A percentile compares a stretch with the other conserved stretches of the same genome.
Conservation (phyloP, 2,113 vertebrate genomes). For the Paramisgurnus dabryanus region DNA sequence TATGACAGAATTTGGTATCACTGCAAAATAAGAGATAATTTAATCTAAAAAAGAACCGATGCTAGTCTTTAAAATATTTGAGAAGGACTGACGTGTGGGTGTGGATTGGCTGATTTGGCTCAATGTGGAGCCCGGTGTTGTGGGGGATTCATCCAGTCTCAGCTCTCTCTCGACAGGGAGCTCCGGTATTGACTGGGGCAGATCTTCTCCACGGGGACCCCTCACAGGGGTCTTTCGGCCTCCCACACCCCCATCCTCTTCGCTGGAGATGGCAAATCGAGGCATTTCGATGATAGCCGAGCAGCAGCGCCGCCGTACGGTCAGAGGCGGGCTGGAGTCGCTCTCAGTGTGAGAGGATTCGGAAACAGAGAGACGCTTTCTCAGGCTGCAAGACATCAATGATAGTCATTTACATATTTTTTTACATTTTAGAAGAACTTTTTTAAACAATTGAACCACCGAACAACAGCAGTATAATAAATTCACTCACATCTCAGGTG, state of each 20-base stretch:
- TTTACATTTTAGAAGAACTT: too few species aligned
- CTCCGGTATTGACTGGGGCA: constrained; percentile 79
- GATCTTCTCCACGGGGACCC: constrained; percentile 75
- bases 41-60: too few species aligned
- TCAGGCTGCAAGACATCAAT: constrained; percentile 73
- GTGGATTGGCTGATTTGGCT: constrained; percentile 70
- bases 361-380: constrained; percentile 91
- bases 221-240: constrained; percentile 64
- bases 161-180: constrained; percentile 82
- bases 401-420: too few species aligned
- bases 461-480: too few species aligned
- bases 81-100: constrained; percentile 70
- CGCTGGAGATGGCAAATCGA: constrained; percentile 84
- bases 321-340: constrained; percentile 93
- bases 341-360: constrained; percentile 98
- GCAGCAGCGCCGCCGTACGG: constrained; percentile 86
- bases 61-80: neutral
- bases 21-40: too few species aligned
- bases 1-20: neutral
- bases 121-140: constrained; percentile 68
- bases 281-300: constrained; percentile 90
- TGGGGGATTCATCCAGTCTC: constrained; percentile 78
- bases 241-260: constrained; percentile 75
- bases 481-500: constrained; percentile 89
- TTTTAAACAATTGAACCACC: too few species aligned